These are phyloP conservation scores for Autographa gamma DNA, from an alignment of 2,888 invertebrate species.

Conservation along the genomic window DNA sequence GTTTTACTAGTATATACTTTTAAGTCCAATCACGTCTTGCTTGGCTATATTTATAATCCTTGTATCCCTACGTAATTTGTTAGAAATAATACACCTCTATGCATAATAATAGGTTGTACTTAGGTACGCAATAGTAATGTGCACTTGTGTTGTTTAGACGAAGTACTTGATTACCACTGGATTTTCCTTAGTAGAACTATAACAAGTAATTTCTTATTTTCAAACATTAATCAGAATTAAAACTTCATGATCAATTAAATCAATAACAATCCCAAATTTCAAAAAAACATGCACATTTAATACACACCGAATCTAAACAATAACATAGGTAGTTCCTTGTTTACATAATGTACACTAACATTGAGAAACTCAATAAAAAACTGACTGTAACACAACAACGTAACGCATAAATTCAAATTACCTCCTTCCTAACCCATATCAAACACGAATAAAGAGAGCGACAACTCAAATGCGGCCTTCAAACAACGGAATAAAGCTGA, in stretches of 20 bases:
- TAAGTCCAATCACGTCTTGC: too few relatives aligned
- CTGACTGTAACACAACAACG: slow-evolving; percentile 1
- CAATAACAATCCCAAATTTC: too few relatives aligned
- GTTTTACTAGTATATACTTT: too few relatives aligned
- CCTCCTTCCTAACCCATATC: not conserved
- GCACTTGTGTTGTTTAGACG: too few relatives aligned
- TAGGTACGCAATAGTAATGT: too few relatives aligned
- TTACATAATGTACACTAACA: not conserved
- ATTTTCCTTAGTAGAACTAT: too few relatives aligned
- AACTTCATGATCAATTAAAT: too few relatives aligned
- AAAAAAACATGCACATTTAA: too few relatives aligned
- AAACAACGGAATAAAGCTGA: not conserved
- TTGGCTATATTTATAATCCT: too few relatives aligned
- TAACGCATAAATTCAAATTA: not conserved
- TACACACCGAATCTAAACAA: not conserved
- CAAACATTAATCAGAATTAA: too few relatives aligned
- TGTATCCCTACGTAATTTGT: not conserved
- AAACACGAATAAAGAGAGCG: not conserved
- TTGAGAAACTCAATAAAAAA: slow-evolving; percentile 11
- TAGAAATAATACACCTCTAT: not conserved
- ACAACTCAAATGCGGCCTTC: slow-evolving; percentile 21
- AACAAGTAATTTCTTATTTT: too few relatives aligned
- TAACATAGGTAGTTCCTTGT: not conserved
- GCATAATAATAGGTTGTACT: not conserved
- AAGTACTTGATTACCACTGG: too few relatives aligned